Base-by-base conservation (phyloP, 2,113 vertebrate genomes). In the Shinisaurus crocodilurus region DNA sequence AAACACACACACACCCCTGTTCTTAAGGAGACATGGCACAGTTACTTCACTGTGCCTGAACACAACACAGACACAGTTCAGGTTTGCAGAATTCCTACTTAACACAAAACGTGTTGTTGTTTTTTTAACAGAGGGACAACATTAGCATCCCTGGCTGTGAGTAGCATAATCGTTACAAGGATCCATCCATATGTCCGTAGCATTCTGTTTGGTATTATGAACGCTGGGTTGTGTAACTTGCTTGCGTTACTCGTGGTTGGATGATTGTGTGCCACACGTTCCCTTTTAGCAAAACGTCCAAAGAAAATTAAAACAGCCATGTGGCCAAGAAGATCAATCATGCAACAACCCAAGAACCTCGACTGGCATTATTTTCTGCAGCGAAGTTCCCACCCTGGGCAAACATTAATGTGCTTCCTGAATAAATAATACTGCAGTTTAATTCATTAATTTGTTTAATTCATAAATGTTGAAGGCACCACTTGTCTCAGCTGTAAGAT, bases 401-500 rank as follows among this genome's bases (percentile, higher is more conserved):
- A 70, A 88, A 80, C n/a, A 50, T 54, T 50, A 50, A 70, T 54
- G 13, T 40, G 18, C 45, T 89, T 74, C 29, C 29, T 63, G 69
- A 43, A 82, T 60, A 29, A 75, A 74, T 83, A 43, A 75, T 60
- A 89, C 3, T 10, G 34, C 6, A 12, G 65, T 74, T 54, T 32
- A 34, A 34, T 83, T 63, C 60, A 63, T 63, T 63, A 63, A 63
- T 63, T 63, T 63, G 60, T 63, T 89, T 75, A 89, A 83, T 89
- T 72, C 69, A 40, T 82, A 83, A 89, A 72, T 45, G 69, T 74
- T 72, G 48, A 72, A 50, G 69, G 88, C 67, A 34, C 69, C 69
- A 57, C 67, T 89, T 74, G 2, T 43, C 37, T 74, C 37, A 60
- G 27, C 27, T 34, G 7, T 74, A 75, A 82, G 29, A 83, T 60